Evolutionary conservation across 2,797 vertebrate genomes (phyloP).

Genomic region (Mormyrops boulengeri): DNA sequence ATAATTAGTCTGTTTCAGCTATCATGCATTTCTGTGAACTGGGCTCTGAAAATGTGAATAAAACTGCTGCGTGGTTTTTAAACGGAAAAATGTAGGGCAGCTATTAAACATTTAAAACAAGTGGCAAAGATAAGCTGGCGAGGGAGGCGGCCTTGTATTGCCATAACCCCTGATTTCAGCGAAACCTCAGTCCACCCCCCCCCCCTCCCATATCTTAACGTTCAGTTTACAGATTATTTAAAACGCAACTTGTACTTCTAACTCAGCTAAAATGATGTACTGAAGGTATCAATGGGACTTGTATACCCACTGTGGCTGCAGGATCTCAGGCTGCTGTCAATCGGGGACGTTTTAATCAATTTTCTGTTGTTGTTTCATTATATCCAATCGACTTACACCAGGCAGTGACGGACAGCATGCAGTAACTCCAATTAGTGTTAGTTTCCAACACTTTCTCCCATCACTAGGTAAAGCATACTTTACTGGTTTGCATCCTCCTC

Average conservation of each 20-base stretch:
- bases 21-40: not conserved
- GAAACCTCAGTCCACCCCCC: not conserved
- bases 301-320: not conserved
- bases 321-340: not conserved
- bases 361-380: not conserved
- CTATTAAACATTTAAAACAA: slow-evolving; percentile 44
- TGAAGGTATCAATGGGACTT: not conserved
- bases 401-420: not conserved
- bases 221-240: not conserved
- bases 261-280: not conserved
- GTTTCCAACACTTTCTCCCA: not conserved
- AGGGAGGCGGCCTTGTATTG: not conserved
- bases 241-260: not conserved
- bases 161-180: not conserved
- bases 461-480: not conserved
- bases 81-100: slow-evolving; percentile 48
- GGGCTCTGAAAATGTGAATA: not conserved
- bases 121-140: slow-evolving; percentile 37
- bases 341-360: not conserved
- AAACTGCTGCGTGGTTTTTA: not conserved
- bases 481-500: not conserved
- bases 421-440: not conserved
- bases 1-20: slow-evolving; percentile 7
- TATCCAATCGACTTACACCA: not conserved
- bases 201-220: not conserved